phyloP scores from a whole-genome alignment of 2,113 vertebrate species.

The Lethenteron reissneri region DNA sequence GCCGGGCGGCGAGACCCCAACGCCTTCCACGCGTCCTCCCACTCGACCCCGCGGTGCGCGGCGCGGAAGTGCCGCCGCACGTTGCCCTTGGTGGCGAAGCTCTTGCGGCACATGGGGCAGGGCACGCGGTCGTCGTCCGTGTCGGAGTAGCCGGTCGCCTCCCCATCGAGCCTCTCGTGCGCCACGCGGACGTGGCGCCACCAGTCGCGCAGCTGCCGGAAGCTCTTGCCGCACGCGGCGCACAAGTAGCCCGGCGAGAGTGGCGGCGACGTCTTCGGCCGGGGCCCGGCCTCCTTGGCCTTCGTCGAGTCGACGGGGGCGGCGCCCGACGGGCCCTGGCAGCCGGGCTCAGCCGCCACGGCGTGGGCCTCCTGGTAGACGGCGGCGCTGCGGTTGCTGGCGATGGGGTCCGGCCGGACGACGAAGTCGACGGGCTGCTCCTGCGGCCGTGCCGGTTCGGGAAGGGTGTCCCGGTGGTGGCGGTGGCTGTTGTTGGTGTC shows the following conservation, averaged over 20 bases:
- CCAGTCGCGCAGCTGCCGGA: constrained; percentile 68
- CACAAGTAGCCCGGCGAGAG: constrained; percentile 21
- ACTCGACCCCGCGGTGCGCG: constrained; percentile 57
- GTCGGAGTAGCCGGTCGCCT: constrained; percentile 60
- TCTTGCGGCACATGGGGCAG: constrained; percentile 52
- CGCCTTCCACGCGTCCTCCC: too few species aligned
- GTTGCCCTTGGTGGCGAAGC: constrained; percentile 91
- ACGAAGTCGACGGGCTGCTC: constrained; percentile 47
- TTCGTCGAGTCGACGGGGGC: too few species aligned
- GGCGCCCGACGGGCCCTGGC: too few species aligned
- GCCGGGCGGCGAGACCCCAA: too few species aligned
- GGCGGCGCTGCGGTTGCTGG: constrained; percentile 67
- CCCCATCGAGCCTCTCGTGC: constrained; percentile 82
- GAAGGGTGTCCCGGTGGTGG: constrained; percentile 28
- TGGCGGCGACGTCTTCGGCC: too few species aligned
- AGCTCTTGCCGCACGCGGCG: constrained; percentile 80
- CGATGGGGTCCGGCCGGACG: constrained; percentile 67
- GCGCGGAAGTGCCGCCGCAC: constrained; percentile 91
- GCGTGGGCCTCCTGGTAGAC: constrained; percentile 26
- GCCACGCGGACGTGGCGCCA: constrained; percentile 84
- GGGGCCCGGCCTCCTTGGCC: too few species aligned
- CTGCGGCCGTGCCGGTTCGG: constrained; percentile 68
- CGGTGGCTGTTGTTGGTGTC: too few species aligned
- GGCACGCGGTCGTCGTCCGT: constrained; percentile 21
- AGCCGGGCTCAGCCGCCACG: too few species aligned